phyloP scores from a whole-genome alignment of 2,113 vertebrate species.

The Columba livia region DNA sequence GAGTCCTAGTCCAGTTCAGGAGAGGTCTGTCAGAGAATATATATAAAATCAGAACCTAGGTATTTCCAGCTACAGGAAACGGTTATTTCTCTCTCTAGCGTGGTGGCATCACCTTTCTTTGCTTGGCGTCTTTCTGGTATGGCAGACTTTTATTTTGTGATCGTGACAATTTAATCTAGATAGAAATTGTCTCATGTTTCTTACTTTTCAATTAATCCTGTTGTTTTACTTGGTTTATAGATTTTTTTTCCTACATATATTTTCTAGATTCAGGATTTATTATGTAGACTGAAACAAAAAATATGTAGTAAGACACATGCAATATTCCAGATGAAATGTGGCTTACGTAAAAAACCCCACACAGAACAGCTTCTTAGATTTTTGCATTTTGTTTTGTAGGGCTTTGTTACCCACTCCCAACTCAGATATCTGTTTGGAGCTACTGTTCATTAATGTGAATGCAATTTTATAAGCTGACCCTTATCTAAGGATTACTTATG shows the following conservation, averaged over 20 bases:
- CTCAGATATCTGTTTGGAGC: neutral
- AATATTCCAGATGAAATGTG: neutral
- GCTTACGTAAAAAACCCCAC: neutral
- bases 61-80: neutral
- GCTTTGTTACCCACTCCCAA: neutral
- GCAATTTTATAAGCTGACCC: neutral
- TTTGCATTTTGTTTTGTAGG: neutral
- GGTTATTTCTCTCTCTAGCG: neutral
- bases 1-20: neutral
- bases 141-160: neutral
- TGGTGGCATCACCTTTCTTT: neutral
- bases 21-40: neutral
- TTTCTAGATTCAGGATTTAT: neutral
- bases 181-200: neutral
- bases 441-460: neutral
- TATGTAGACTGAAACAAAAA: neutral
- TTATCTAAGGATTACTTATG: neutral
- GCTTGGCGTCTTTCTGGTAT: neutral
- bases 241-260: neutral
- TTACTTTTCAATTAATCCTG: neutral
- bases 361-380: neutral
- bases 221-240: neutral
- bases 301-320: neutral
- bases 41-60: neutral
- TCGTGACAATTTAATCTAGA: neutral